Conservation (phyloP, 2,797 vertebrate species). For the Kryptopterus vitreolus region DNA sequence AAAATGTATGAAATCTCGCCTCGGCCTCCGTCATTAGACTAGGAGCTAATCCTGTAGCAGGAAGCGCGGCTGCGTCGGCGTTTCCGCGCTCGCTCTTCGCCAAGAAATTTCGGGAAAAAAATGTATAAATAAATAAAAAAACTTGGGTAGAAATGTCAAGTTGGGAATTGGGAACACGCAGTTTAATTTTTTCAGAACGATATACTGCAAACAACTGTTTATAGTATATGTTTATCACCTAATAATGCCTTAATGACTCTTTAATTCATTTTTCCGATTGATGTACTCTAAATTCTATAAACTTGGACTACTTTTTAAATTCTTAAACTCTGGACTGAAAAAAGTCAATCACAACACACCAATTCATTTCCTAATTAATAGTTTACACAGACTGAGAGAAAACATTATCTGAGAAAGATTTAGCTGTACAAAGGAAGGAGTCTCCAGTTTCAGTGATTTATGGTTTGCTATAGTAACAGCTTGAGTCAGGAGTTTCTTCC, state of each 20-base stretch:
- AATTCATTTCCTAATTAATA: not conserved
- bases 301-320: too few species aligned
- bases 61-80: not conserved
- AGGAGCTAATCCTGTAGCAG: not conserved
- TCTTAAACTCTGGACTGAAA: too few species aligned
- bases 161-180: not conserved
- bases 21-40: slow-evolving; percentile 5
- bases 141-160: not conserved
- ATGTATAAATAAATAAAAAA: too few species aligned
- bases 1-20: not conserved
- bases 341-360: not conserved
- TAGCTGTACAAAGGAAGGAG: not conserved
- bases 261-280: not conserved
- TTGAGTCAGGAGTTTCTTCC: too few species aligned
- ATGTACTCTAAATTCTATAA: not conserved
- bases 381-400: not conserved
- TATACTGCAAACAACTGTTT: not conserved
- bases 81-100: not conserved
- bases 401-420: not conserved
- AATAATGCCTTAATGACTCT: not conserved
- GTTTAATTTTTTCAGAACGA: not conserved
- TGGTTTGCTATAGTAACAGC: not conserved
- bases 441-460: not conserved
- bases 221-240: not conserved
- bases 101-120: too few species aligned